Evolutionary conservation across 2,888 invertebrate genomes (phyloP).

Genomic region (Chrysodeixis includens): DNA sequence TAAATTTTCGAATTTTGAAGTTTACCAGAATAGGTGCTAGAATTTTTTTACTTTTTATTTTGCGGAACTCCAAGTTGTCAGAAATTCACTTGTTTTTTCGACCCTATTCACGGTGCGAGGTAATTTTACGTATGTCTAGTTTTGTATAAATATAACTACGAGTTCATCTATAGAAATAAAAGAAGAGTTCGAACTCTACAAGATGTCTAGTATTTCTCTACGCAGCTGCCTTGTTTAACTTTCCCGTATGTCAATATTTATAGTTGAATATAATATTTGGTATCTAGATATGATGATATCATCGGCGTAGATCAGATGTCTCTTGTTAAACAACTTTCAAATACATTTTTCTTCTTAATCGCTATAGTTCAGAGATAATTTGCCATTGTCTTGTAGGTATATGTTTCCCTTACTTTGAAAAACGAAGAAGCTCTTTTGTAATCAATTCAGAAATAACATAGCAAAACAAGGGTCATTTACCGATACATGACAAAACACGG

Average conservation of each 20-base stretch:
- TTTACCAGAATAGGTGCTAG: background rate
- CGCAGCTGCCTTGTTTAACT: background rate
- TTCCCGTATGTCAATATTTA: constrained; percentile 1
- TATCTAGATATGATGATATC: constrained; percentile 62
- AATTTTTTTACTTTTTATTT: no score
- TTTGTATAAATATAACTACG: background rate
- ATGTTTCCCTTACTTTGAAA: background rate
- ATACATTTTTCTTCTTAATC: background rate
- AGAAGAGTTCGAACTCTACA: background rate
- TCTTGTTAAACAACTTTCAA: constrained; percentile 26
- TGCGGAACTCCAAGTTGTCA: no score
- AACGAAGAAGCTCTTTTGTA: background rate
- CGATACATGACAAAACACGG: background rate
- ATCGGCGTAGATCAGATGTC: constrained; percentile 37
- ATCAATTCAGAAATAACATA: background rate
- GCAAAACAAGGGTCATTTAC: background rate
- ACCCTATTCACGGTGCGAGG: no score
- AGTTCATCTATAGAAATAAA: background rate
- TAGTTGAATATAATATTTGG: constrained; percentile 7
- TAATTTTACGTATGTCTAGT: no score
- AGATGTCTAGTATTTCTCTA: constrained; percentile 4
- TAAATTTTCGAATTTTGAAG: background rate
- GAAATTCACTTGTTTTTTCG: no score
- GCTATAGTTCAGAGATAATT: background rate
- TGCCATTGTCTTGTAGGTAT: background rate